Conservation (phyloP, 1,140 invertebrate species). For the Caerostris darwini region DNA sequence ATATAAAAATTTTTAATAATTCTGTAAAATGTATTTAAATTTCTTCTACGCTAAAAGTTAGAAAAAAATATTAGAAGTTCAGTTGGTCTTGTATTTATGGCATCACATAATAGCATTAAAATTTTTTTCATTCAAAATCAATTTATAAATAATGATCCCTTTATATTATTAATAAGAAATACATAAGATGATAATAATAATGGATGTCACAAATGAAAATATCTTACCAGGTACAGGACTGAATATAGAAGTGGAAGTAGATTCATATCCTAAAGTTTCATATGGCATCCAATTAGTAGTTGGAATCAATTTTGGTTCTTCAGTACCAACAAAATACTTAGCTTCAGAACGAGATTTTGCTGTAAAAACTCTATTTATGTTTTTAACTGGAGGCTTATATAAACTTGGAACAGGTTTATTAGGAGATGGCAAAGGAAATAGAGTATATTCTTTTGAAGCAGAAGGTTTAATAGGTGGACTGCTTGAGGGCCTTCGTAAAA, state of each 20-base stretch:
- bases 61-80: no score
- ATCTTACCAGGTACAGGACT: neutral
- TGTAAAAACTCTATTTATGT: neutral
- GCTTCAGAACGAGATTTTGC: neutral
- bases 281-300: neutral
- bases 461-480: neutral
- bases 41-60: no score
- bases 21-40: no score
- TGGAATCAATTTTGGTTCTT: neutral
- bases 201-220: neutral
- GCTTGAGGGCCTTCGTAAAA: neutral
- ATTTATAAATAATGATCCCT: no score
- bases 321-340: neutral
- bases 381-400: neutral
- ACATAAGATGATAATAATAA: neutral
- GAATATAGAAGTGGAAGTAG: neutral
- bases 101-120: no score
- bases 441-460: neutral
- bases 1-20: no score
- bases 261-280: no score
- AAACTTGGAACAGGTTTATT: neutral
- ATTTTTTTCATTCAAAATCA: no score
- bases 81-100: no score
- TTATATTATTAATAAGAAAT: no score
- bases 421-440: neutral